These are phyloP conservation scores for Leistus spinibarbis DNA, from an alignment of 2,888 invertebrate species.

Conservation along the genomic window DNA sequence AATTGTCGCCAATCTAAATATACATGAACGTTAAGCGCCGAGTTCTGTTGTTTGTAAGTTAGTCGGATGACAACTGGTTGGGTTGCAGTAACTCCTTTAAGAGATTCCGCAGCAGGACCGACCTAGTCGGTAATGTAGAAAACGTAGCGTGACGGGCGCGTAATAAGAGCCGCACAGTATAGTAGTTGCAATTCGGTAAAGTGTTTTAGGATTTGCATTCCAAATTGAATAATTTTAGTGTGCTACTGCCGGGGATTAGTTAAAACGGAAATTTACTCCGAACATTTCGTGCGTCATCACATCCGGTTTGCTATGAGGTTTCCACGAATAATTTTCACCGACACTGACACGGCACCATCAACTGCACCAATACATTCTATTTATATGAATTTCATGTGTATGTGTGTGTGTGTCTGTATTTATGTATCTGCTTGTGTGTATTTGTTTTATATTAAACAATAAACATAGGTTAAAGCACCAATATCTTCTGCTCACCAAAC, in stretches of 20 bases:
- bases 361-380: background rate
- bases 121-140: constrained; percentile 3
- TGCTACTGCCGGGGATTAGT: constrained; percentile 25
- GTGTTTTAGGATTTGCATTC: constrained; percentile 38
- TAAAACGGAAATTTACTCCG: constrained; percentile 29
- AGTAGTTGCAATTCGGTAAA: constrained; percentile 31
- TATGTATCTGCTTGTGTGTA: too few relatives aligned
- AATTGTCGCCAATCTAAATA: background rate
- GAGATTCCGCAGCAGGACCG: constrained; percentile 10
- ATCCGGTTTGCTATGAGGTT: constrained; percentile 24
- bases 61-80: background rate
- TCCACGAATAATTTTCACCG: constrained; percentile 25
- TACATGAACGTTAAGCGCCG: background rate
- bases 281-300: constrained; percentile 32
- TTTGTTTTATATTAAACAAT: too few relatives aligned
- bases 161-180: constrained; percentile 12
- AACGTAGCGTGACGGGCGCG: background rate
- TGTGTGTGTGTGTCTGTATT: background rate
- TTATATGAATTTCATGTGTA: background rate
- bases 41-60: background rate
- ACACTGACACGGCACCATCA: constrained; percentile 3
- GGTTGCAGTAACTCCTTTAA: constrained; percentile 17
- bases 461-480: too few relatives aligned
- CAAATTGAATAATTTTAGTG: constrained; percentile 38
- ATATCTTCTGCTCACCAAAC: too few relatives aligned